Evolutionary conservation across 2,797 vertebrate genomes (phyloP).

Genomic region (Echiichthys vipera): DNA sequence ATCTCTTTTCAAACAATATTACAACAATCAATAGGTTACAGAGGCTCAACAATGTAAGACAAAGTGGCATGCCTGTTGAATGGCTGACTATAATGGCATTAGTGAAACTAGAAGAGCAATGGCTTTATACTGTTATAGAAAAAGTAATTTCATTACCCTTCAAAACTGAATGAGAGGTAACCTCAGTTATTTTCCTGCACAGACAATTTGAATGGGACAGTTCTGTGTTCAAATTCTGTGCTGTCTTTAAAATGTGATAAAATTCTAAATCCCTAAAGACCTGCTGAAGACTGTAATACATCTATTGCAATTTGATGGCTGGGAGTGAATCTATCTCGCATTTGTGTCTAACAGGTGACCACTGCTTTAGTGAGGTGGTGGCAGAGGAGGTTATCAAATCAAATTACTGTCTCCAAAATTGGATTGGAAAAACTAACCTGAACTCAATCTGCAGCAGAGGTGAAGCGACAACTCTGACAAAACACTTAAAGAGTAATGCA

Average conservation of each 20-base stretch:
- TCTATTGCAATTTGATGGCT: constrained; percentile 17
- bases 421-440: constrained; percentile 45
- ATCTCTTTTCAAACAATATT: neutral
- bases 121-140: neutral
- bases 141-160: constrained; percentile 28
- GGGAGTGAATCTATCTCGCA: constrained; percentile 18
- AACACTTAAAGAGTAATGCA: constrained; percentile 26
- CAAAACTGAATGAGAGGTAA: constrained; percentile 16
- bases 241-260: constrained; percentile 12
- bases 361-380: constrained; percentile 9
- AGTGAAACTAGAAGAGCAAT: constrained; percentile 7
- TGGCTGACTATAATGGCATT: constrained; percentile 3
- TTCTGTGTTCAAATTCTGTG: neutral
- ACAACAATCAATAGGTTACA: constrained; percentile 1
- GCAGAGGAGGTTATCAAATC: constrained; percentile 41
- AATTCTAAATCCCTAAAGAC: neutral
- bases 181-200: constrained; percentile 21
- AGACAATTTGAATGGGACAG: constrained; percentile 9
- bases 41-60: constrained; percentile 3
- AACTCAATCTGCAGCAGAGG: constrained; percentile 27
- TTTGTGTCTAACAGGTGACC: constrained; percentile 33
- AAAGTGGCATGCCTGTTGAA: constrained; percentile 9
- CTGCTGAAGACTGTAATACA: constrained; percentile 27
- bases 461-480: constrained; percentile 1
- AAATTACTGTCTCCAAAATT: constrained; percentile 46